phyloP scores from a whole-genome alignment of 2,113 vertebrate species.

The Semicossyphus pulcher region DNA sequence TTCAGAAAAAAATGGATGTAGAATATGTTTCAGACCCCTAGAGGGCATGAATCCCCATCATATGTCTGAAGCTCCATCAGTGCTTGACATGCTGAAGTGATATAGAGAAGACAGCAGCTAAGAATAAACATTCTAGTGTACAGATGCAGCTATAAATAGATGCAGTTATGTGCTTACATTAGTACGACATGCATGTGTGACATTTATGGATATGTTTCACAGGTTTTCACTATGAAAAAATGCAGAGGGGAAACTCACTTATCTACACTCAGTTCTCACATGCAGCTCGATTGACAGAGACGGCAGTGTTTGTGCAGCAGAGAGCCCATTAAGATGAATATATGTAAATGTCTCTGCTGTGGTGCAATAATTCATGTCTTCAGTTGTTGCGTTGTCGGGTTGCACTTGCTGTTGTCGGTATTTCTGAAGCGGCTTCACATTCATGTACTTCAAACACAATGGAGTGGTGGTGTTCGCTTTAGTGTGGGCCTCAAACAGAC shows the following conservation, averaged over 20 bases:
- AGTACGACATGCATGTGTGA: neutral
- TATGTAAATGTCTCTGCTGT: neutral
- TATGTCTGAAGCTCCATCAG: neutral
- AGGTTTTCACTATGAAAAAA: constrained; percentile 28
- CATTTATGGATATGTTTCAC: constrained; percentile 8
- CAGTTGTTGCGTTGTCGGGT: neutral
- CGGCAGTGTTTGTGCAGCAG: neutral
- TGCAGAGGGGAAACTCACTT: neutral
- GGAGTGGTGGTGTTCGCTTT: neutral
- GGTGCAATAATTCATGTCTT: neutral
- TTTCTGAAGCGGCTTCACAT: neutral
- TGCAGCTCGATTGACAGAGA: constrained; percentile 14
- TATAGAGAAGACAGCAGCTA: neutral
- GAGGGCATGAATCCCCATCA: constrained; percentile 62
- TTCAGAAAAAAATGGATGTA: constrained; percentile 24
- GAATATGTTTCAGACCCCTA: constrained; percentile 46
- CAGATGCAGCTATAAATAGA: constrained; percentile 3
- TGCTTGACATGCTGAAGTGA: constrained; percentile 3
- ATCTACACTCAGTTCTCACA: neutral
- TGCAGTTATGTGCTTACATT: neutral
- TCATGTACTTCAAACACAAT: neutral
- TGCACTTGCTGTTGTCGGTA: neutral
- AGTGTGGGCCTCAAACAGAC: constrained; percentile 7
- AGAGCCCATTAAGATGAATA: neutral
- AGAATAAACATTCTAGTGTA: constrained; percentile 17